Evolutionary conservation across 1,140 invertebrate species (phyloP).

Genomic region (Drosophila bipectinata): DNA sequence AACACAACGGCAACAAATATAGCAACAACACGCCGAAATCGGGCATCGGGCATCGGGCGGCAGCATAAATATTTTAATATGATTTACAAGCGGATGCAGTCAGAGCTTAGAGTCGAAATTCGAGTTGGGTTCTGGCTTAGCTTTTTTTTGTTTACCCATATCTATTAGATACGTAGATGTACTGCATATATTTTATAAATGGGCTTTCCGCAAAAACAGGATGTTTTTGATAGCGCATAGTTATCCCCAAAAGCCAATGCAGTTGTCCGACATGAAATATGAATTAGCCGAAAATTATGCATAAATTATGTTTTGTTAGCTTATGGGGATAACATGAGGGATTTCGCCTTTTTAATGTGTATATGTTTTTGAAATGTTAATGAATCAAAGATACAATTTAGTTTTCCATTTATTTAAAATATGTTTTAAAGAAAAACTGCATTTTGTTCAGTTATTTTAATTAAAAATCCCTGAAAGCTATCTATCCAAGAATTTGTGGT

Average conservation of each 20-base stretch:
- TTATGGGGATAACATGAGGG: slow-evolving; percentile 25
- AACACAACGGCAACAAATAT: slow-evolving; percentile 27
- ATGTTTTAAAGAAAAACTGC: not conserved
- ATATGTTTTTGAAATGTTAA: not conserved
- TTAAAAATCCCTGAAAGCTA: not conserved
- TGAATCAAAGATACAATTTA: not conserved
- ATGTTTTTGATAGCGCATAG: slow-evolving; percentile 53
- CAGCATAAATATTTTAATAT: slow-evolving; percentile 77
- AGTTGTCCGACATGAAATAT: slow-evolving; percentile 48
- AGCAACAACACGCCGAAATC: slow-evolving; percentile 25
- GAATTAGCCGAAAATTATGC: slow-evolving; percentile 48
- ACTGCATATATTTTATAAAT: slow-evolving; percentile 50
- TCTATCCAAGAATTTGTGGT: not conserved
- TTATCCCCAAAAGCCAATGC: slow-evolving; percentile 25
- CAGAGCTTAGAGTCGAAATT: slow-evolving; percentile 52
- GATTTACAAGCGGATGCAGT: slow-evolving; percentile 78
- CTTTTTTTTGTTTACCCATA: slow-evolving; percentile 12
- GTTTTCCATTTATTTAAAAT: not conserved
- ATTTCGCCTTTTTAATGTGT: slow-evolving; percentile 18
- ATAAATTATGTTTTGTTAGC: slow-evolving; percentile 36
- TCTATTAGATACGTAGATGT: slow-evolving; percentile 22
- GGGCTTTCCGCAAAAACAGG: slow-evolving; percentile 55
- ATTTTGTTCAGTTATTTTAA: not conserved
- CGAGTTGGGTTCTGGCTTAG: slow-evolving; percentile 21
- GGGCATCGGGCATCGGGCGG: slow-evolving; percentile 5